Base-by-base conservation (phyloP, 2,113 vertebrate species). In the Serilophus lunatus region DNA sequence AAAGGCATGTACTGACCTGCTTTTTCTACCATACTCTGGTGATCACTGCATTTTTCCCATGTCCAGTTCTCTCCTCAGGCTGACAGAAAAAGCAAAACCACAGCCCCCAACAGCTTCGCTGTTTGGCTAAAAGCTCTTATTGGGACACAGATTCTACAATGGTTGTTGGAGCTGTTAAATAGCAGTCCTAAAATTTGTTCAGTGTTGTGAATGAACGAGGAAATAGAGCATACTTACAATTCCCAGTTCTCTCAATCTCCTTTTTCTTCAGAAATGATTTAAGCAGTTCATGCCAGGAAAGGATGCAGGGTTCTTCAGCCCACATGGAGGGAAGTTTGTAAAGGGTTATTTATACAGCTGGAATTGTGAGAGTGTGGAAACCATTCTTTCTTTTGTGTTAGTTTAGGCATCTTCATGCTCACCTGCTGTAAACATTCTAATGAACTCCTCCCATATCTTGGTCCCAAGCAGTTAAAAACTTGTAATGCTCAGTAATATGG, bases 341-440 rank as follows among this genome's bases (percentile, higher is more conserved):
- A 95, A 86, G 90, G 74, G 84, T 84, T 94, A 91, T 94, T 96
- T 87, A 75, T 60, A 68, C 61, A 96, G 87, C 84, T 92, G 90
- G 84, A 91, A 93, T 75, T 82, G 54, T 88, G 70, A 93, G 49
- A 88, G 91, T 88, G 47, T 94, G 90, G 60, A 86, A 92, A 91
- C 82, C 56, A 75, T 74, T 47, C 84, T 68, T 91, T 74, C 60
- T 54, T 64, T 89, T 81, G 38, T 87, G 53, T 81, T 70, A 86
- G 60, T 28, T 93, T 70, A 85, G 57, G 88, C 82, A 88, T 82
- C 90, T 91, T 96, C n/a, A 11, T 15, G 45, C 31, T 96, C 82
- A 91, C 88, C 90, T 93, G 78, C 85, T 77, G 82, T 60, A 92
- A 90, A 88, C 18, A 60, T 59, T 93, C 53, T 76, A 96, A 94